Evolutionary conservation across 1,140 invertebrate species (phyloP), one percentile per base, ranked within the genome.

Genomic region (Holotrichia oblita): DNA sequence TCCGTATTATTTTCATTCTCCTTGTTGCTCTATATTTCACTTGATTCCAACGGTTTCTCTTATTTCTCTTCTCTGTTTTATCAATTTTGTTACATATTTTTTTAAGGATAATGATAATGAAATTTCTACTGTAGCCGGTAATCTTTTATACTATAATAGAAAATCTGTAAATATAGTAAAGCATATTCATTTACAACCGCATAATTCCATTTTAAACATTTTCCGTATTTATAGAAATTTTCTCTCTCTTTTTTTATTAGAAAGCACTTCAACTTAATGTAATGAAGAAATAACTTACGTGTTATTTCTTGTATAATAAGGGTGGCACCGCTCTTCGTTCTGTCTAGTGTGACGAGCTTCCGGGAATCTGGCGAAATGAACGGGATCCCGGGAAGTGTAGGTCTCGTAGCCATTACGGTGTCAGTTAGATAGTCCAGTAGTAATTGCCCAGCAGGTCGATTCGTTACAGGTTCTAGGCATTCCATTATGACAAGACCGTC

Each of bases 361-460:
- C 93, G 87, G 20, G 92, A 93, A 87, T 95, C 93, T 0, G 94
- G 93, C 0, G 93, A 93, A 2, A 94, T 89, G 77, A 90, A 90
- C 0, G 93, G 93, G 69, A 87, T 88, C n/a, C 94, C 94, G 72
- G 90, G 86, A 14, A 94, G 86, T 55, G 89, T 89, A 0, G 90
- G 87, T 82, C 93, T 93, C 73, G 92, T 91, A 24, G 87, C 88
- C 1, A 95, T 86, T 3, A 95, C 92, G 2, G 91, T 90, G 84
- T 95, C 94, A 0, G 94, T 95, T 34, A 95, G 85, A 83, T 94
- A 93, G 87, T 96, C 94, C 73, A 95, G 82, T 6, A 95, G 86
- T 3, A 95, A 85, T 87, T 95, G 94, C 1, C 93, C 93, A 0
- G 91, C 92, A 6, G 90, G 86, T 55, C 89, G 87, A 34, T 88